Conservation (phyloP, 2,113 vertebrate species). For the Cynopterus brachyotis region DNA sequence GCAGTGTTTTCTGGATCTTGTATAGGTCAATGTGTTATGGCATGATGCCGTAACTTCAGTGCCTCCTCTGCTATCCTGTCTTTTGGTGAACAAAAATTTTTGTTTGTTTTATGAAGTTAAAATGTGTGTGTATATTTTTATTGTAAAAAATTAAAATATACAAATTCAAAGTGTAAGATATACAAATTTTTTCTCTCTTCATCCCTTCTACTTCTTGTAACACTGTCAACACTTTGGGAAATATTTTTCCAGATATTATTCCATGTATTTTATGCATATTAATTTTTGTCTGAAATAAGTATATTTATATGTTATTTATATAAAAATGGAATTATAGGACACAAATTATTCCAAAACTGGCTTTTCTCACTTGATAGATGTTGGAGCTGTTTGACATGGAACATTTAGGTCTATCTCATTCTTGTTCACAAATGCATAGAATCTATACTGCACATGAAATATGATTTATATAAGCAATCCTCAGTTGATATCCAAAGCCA, state of each 20-base stretch:
- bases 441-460: background rate
- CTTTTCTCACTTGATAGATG: background rate
- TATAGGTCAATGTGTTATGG: background rate
- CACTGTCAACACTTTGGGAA: background rate
- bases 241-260: background rate
- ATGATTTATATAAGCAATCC: background rate
- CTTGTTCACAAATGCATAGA: background rate
- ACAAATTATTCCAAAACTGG: background rate
- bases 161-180: background rate
- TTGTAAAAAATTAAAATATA: slow-evolving; percentile 1
- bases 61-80: background rate
- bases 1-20: background rate
- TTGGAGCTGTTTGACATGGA: background rate
- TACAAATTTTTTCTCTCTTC: background rate
- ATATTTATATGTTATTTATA: background rate
- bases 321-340: background rate
- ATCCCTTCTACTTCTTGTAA: background rate
- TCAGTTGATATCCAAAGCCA: background rate
- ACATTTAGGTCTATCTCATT: background rate
- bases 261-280: background rate
- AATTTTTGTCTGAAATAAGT: background rate
- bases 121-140: background rate
- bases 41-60: background rate
- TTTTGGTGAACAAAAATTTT: background rate
- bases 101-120: background rate